Conservation (phyloP, 1,140 invertebrate species). For the Halesus radiatus region DNA sequence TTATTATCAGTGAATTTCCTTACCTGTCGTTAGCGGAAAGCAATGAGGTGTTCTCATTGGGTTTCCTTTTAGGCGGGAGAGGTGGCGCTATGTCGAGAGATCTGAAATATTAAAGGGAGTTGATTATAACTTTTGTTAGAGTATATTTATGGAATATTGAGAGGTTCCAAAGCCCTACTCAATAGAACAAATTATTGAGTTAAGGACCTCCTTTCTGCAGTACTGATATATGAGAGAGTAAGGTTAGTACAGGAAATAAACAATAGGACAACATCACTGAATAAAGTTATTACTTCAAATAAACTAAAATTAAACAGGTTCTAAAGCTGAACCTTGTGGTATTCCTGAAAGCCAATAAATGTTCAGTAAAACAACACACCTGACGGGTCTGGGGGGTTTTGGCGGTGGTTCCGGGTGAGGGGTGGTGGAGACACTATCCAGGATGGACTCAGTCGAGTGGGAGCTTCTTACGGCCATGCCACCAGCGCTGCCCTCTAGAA, state of each 20-base stretch:
- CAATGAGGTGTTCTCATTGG: constrained; percentile 65
- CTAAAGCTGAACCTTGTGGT: too few relatives aligned
- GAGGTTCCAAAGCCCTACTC: too few relatives aligned
- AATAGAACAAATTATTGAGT: too few relatives aligned
- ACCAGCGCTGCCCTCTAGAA: constrained; percentile 73
- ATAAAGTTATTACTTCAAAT: too few relatives aligned
- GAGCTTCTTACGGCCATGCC: constrained; percentile 65
- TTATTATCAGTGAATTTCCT: not conserved
- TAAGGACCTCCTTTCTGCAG: too few relatives aligned
- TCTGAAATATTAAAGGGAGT: constrained; percentile 60
- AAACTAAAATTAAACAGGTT: too few relatives aligned
- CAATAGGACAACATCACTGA: too few relatives aligned
- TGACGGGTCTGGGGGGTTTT: constrained; percentile 87
- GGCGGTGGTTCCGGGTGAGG: constrained; percentile 77
- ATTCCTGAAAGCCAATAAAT: too few relatives aligned
- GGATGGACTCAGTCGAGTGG: constrained; percentile 82
- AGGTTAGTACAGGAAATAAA: too few relatives aligned
- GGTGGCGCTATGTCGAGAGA: constrained; percentile 69
- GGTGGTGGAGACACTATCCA: constrained; percentile 62
- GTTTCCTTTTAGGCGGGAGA: constrained; percentile 68
- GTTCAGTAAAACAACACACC: constrained; percentile 64
- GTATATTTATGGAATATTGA: not conserved
- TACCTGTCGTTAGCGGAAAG: constrained; percentile 67
- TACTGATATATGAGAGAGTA: too few relatives aligned
- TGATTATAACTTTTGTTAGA: not conserved